Evolutionary conservation across 2,797 vertebrate species (phyloP), one percentile per base, ranked within the genome.

Genomic region (Thripadectes ignobilis): DNA sequence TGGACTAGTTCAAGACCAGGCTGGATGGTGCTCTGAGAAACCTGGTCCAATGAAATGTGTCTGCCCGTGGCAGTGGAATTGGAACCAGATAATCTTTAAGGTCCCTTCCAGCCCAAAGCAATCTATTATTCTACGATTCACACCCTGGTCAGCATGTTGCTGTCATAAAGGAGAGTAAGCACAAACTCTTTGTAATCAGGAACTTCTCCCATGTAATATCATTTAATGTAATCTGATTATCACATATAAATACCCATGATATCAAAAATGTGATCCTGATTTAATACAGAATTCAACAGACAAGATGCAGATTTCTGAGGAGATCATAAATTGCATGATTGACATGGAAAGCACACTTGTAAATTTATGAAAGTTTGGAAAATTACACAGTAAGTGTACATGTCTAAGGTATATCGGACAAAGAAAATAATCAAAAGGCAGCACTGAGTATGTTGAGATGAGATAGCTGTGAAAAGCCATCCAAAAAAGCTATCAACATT

Each of bases 1-100:
- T 41, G 30, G 9, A 30, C 39, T 8, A 32, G 4, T 16, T 36
- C 22, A 32, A 75, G 17, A 22, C 21, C 41, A 20, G 18, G 7
- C 6, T 55, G 15, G 26, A 75, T 41, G 26, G 20, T 16, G 14
- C 15, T 41, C 54, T 81, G 30, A 81, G 30, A 15, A 23, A 32
- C 6, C 14, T 48, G 34, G 4, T 54, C 18, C 32, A 48, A 36
- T 36, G 12, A 34, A 61, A 30, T 4, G 13, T 39, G 20, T 39
- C 24, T 13, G 7, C 17, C 3, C 6, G 8, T 30, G 8, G 22
- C 22, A 75, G 6, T 3, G 2, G 2, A 2, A 9, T 29, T 43
- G 6, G 41, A 69, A 55, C 10, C 5, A n/a, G 23, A 29, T 14
- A 10, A 24, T 7, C 6, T 69, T 55, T n/a, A n/a, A 57, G 19